These are phyloP conservation scores for Myiopsitta monachus DNA, from an alignment of 2,113 vertebrate species.

Conservation along the genomic window DNA sequence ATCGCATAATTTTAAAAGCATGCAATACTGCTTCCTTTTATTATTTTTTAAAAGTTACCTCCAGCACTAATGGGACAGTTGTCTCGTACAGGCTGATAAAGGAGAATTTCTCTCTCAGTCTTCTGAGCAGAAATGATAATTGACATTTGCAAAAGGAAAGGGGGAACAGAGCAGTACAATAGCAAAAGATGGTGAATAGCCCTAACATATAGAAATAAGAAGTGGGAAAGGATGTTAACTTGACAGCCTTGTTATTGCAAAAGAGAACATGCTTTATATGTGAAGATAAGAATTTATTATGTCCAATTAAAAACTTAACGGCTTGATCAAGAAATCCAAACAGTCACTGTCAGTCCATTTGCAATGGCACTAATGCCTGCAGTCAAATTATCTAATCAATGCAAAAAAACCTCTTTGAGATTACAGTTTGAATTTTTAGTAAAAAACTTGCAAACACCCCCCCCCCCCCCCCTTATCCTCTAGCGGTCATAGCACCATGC, in stretches of 20 bases:
- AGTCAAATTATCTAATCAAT: background rate
- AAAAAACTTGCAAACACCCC: background rate
- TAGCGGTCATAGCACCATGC: background rate
- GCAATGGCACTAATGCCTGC: background rate
- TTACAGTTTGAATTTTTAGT: background rate
- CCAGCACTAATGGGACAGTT: background rate
- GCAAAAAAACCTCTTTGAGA: background rate
- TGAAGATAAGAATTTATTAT: rapidly evolving
- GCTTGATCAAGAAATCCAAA: background rate
- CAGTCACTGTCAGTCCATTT: background rate
- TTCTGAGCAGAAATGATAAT: background rate
- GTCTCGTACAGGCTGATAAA: background rate
- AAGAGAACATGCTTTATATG: background rate
- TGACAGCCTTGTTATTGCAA: background rate
- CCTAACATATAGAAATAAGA: background rate
- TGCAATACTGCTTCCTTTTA: background rate
- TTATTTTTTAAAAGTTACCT: background rate
- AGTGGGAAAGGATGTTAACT: background rate
- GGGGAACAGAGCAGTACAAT: rapidly evolving
- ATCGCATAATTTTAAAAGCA: rapidly evolving
- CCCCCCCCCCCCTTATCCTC: rapidly evolving
- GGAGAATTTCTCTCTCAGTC: background rate
- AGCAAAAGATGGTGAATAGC: background rate
- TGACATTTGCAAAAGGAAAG: background rate
- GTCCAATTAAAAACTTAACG: background rate